phyloP scores from a whole-genome alignment of 2,113 vertebrate species.

The Heterotis niloticus region DNA sequence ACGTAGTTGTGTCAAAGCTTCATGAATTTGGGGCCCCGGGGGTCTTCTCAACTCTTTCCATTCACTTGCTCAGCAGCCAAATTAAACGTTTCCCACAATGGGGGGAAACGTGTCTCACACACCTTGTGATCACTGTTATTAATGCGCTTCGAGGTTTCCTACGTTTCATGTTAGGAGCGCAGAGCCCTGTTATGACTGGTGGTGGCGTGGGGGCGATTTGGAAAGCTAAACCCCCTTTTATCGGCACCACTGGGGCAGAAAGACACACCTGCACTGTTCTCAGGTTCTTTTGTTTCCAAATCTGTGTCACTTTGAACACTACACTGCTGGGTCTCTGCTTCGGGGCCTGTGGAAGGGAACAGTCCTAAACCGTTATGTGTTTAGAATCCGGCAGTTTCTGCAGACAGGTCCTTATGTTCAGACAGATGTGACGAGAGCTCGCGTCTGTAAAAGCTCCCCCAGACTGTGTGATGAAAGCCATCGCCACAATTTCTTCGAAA shows the following conservation, averaged over 20 bases:
- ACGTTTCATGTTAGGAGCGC: not conserved
- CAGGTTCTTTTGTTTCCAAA: constrained; percentile 25
- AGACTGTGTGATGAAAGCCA: not conserved
- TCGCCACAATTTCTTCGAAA: not conserved
- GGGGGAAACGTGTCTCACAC: not conserved
- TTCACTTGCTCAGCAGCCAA: not conserved
- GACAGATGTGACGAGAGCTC: not conserved
- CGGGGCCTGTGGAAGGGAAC: not conserved
- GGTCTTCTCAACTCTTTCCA: constrained; percentile 15
- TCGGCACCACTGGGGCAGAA: not conserved
- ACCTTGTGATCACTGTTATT: constrained; percentile 11
- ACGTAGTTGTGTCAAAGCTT: not conserved
- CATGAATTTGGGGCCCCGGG: not conserved
- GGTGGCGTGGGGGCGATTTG: not conserved
- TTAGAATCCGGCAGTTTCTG: not conserved
- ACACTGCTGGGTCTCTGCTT: constrained; percentile 2
- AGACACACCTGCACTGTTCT: constrained; percentile 19
- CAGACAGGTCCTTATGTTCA: not conserved
- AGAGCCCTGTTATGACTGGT: not conserved
- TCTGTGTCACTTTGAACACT: constrained; percentile 24
- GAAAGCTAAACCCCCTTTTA: constrained; percentile 9
- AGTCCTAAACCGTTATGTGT: not conserved
- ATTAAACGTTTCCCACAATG: constrained; percentile 1
- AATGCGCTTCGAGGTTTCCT: not conserved
- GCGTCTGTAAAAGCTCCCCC: constrained; percentile 4